Percentiles rank a stretch among this genome's conserved stretches.
Conservation (phyloP, 2,888 invertebrate species). For the Pediacus dermestoides region DNA sequence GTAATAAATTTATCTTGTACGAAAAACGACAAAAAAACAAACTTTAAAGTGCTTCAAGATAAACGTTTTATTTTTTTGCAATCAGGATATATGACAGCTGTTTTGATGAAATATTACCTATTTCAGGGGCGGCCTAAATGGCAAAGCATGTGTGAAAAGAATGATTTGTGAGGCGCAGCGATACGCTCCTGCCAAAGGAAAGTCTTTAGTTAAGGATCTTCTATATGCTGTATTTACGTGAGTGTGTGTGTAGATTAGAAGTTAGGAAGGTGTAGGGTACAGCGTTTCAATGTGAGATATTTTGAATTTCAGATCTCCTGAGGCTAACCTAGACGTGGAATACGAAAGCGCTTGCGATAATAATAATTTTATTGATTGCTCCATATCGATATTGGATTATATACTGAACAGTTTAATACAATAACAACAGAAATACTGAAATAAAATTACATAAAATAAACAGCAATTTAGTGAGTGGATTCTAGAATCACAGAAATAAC, state of each 20-base stretch:
- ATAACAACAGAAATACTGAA: no score
- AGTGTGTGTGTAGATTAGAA: slow-evolving; percentile 37
- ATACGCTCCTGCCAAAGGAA: slow-evolving; percentile 57
- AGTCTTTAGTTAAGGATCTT: slow-evolving; percentile 64
- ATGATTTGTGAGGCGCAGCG: slow-evolving; percentile 65
- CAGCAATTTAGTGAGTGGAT: no score
- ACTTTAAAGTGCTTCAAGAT: slow-evolving; percentile 1
- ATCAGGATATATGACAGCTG: slow-evolving; percentile 14
- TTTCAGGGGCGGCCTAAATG: slow-evolving; percentile 62
- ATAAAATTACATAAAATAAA: no score
- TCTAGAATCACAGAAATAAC: no score
- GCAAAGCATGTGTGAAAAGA: slow-evolving; percentile 61
- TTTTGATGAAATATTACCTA: slow-evolving; percentile 5
- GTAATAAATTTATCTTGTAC: neutral
- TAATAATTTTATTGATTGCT: slow-evolving; percentile 24
- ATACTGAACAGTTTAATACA: slow-evolving; percentile 26
- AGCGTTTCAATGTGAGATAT: slow-evolving; percentile 4
- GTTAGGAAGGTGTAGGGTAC: no score
- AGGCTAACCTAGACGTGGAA: slow-evolving; percentile 14
- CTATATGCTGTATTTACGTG: slow-evolving; percentile 63
- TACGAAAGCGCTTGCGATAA: slow-evolving; percentile 23
- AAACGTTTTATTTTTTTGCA: slow-evolving; percentile 3
- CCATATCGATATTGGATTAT: slow-evolving; percentile 25
- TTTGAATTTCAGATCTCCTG: slow-evolving; percentile 19
- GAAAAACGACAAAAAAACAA: slow-evolving; percentile 2